Evolutionary conservation across 2,113 vertebrate species (phyloP), one percentile per base, ranked within the genome.

Genomic region (Craseonycteris thonglongyai): DNA sequence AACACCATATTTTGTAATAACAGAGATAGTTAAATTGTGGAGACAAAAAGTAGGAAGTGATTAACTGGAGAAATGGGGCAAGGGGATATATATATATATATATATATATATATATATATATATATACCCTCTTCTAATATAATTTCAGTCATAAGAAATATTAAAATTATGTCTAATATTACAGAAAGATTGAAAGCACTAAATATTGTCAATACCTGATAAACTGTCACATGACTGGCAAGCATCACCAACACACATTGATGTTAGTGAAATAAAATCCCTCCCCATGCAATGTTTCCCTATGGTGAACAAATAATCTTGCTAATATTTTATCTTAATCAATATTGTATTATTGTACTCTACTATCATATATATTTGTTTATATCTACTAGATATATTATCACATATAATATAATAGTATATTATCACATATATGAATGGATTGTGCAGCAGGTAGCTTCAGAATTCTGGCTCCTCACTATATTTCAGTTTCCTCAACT

Each of bases 81-180:
- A 13, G 35, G 78, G 80, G n/a, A 38, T 74, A 74, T 82, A 84
- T 88, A n/a, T n/a, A n/a, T n/a, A n/a, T n/a, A n/a, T n/a, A n/a
- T n/a, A n/a, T n/a, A n/a, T n/a, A n/a, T n/a, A n/a, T n/a, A n/a
- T n/a, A n/a, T n/a, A n/a, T n/a, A n/a, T n/a, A n/a, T n/a, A n/a
- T n/a, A n/a, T n/a, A n/a, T n/a, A n/a, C n/a, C n/a, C 30, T 88
- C 51, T 83, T 93, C 92, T 92, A 80, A 85, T 84, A 78, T 80
- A 88, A 80, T 63, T 88, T 12, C 10, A 92, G 16, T 71, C 63
- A 65, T 90, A 88, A 89, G 78, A 93, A 96, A 87, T 68, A 54
- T 35, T 65, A 88, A 79, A 94, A 93, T 93, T 79, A 81, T 74
- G 26, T 78, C 38, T 83, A 91, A 91, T 78, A 69, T 93, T 94